Base-by-base conservation (phyloP, 2,888 invertebrate species). In the Salticus scenicus region DNA sequence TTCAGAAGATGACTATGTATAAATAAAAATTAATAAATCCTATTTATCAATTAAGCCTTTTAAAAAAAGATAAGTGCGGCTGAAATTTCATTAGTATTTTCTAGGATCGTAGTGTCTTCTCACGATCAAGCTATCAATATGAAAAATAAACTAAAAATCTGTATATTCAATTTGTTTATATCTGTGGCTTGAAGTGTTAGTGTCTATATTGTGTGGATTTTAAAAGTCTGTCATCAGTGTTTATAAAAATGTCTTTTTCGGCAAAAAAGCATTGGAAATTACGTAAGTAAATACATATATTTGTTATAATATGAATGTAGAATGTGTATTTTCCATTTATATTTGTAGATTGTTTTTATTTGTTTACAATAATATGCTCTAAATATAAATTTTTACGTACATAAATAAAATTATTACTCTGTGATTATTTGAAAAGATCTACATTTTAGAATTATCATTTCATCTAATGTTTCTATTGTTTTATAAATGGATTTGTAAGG, bases 181-280 rank as follows among this genome's bases (percentile, higher is more conserved):
- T 12, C 2, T 24, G 20, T 24, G 24, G 57, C 57, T 57, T 57
- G 57, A 57, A 57, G 24, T 57, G 20, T 24, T 57, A 24, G 57
- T 24, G 24, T 8, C 12, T 57, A 5, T 57, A 20, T 24, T 57
- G 14, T 24, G 57, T 57, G 57, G 57, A 57, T 57, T 57, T 47
- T 57, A 57, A 24, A 20, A 8, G 10, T 37, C 47, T 47, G 17
- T 7, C 4, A 5, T 57, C 12, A 4, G 57, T 24, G 12, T 24
- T 24, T 17, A 57, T 72, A 27, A 33, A 78, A 41, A 81, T 87
- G 73, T 76, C 81, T 72, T 33, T 78, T 14, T 78, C 82, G 14
- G 66, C 82, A 20, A 87, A 78, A 47, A 87, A 78, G 30, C 81
- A 82, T 33, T 87, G 87, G 87, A 87, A 82, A 66, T 28, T 87